A percentile compares a stretch with the other conserved stretches of the same genome.
phyloP scores from a whole-genome alignment of 2,888 invertebrate species.

The Colletes collaris region DNA sequence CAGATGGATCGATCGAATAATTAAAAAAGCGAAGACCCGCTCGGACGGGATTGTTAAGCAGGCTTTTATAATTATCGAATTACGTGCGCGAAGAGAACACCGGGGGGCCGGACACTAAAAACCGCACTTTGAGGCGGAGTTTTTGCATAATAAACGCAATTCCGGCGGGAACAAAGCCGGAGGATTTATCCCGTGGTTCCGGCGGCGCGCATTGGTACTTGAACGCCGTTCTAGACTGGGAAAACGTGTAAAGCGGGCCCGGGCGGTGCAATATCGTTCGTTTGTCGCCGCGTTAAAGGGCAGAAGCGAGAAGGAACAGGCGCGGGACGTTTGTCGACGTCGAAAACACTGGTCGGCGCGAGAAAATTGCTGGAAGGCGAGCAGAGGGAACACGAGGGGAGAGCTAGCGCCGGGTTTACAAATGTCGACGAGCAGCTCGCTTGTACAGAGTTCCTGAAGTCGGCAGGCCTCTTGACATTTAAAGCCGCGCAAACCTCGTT shows the following conservation, averaged over 20 bases:
- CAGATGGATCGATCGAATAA: too few species aligned
- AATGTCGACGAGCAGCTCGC: constrained; percentile 25
- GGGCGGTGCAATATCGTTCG: constrained; percentile 7
- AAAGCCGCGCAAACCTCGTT: constrained; percentile 48
- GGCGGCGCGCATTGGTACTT: neutral
- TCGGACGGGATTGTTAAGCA: too few species aligned
- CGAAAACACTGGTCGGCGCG: constrained; percentile 21
- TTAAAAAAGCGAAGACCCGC: too few species aligned
- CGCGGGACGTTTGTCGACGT: neutral
- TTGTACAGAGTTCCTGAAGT: constrained; percentile 25
- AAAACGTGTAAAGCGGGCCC: neutral
- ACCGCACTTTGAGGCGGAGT: too few species aligned
- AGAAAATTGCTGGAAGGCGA: constrained; percentile 19
- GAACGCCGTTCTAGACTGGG: constrained; percentile 7
- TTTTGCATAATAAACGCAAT: too few species aligned
- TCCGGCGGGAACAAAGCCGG: too few species aligned
- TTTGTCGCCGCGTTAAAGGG: too few species aligned
- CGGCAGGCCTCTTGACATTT: constrained; percentile 52
- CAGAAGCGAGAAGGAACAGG: neutral
- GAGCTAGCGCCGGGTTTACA: neutral
- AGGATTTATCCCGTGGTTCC: too few species aligned
- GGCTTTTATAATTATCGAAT: too few species aligned
- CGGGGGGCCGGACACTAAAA: too few species aligned
- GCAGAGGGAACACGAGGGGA: constrained; percentile 1
- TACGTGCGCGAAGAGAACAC: too few species aligned